Evolutionary conservation across 92 coral and sea anemone species (phyloP).

Genomic region (Ricordea florida): DNA sequence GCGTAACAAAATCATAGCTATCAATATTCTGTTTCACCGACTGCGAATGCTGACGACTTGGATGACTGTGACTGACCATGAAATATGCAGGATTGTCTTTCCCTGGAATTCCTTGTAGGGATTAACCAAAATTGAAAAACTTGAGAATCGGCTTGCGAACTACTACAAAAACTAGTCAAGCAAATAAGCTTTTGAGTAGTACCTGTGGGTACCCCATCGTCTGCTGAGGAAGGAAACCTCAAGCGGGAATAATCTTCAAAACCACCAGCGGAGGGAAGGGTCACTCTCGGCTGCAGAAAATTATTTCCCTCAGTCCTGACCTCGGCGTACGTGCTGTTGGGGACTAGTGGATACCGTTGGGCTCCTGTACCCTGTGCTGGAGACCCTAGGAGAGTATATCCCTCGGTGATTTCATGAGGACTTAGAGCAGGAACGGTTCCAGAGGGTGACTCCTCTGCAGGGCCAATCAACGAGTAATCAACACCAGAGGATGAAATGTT

Average conservation of each 20-base stretch:
- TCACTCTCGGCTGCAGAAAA: neutral
- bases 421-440: slow-evolving; percentile 38
- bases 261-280: slow-evolving; percentile 12
- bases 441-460: slow-evolving; percentile 28
- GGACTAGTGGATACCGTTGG: neutral
- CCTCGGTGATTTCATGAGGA: slow-evolving; percentile 53
- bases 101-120: slow-evolving; percentile 48
- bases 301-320: slow-evolving; percentile 18
- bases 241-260: slow-evolving; percentile 12
- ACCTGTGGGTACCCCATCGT: neutral
- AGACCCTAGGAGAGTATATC: slow-evolving; percentile 72
- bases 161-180: neutral
- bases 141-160: too few relatives aligned
- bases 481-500: neutral
- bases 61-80: slow-evolving; percentile 17
- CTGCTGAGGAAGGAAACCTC: neutral
- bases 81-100: slow-evolving; percentile 50
- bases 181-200: neutral
- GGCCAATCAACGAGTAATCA: slow-evolving; percentile 53
- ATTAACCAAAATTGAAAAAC: too few relatives aligned
- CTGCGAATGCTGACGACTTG: neutral
- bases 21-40: slow-evolving; percentile 1
- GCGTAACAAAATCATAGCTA: slow-evolving; percentile 37
- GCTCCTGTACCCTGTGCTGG: slow-evolving; percentile 16
- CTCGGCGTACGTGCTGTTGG: slow-evolving; percentile 16